Percentiles rank a stretch among this genome's conserved stretches.
Conservation (phyloP, 2,113 vertebrate genomes). For the Ceratotherium simum region DNA sequence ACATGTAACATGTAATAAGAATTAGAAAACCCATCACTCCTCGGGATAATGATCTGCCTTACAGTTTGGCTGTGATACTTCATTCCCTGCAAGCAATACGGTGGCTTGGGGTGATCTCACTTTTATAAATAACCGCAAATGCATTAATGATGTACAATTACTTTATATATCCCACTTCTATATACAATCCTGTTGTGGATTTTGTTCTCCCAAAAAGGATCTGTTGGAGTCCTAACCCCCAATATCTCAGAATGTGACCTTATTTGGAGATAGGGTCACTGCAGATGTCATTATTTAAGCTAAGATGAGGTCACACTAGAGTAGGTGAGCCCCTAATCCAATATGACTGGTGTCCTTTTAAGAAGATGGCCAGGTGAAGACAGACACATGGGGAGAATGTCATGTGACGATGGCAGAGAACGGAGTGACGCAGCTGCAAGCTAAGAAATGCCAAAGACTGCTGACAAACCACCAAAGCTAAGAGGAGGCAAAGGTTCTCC, state of each 20-base stretch:
- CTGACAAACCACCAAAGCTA: not conserved
- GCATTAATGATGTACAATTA: not conserved
- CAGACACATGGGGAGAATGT: no score
- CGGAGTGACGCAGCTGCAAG: fast-evolving
- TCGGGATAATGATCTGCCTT: not conserved
- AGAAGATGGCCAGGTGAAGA: not conserved
- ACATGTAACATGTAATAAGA: not conserved
- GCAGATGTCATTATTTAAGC: not conserved
- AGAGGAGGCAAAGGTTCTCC: not conserved
- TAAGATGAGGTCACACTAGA: not conserved
- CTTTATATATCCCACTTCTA: not conserved
- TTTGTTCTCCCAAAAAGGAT: not conserved
- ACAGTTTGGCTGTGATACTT: not conserved
- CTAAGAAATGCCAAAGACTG: not conserved
- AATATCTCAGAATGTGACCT: not conserved
- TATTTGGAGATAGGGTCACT: not conserved
- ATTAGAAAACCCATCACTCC: not conserved
- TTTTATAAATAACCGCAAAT: not conserved
- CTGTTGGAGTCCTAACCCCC: not conserved
- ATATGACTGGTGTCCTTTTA: not conserved
- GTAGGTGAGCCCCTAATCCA: not conserved
- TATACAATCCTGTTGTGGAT: not conserved
- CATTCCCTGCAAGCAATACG: not conserved
- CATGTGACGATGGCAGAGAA: not conserved
- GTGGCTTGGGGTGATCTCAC: not conserved